These are phyloP conservation scores for Ciconia nigra DNA, from an alignment of 2,797 vertebrate genomes.

Conservation along the genomic window DNA sequence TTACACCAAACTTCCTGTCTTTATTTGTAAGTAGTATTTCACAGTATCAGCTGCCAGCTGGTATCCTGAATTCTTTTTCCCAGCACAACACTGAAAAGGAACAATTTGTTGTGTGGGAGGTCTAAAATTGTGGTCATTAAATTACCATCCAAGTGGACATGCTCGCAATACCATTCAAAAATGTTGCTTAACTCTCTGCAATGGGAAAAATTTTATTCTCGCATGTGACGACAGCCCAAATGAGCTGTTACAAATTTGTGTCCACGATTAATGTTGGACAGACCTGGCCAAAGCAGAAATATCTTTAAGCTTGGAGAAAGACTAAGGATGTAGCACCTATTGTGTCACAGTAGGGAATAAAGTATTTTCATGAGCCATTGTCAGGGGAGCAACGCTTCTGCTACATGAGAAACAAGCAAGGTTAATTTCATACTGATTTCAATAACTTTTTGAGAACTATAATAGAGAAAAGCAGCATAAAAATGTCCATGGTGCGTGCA, in stretches of 20 bases:
- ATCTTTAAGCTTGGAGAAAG: conserved; percentile 20
- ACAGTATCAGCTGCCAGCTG: conserved; percentile 55
- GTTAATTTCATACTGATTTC: conserved; percentile 65
- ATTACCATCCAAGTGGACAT: conserved; percentile 57
- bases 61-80: conserved; percentile 13
- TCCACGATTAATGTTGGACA: not conserved
- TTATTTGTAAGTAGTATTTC: conserved; percentile 35
- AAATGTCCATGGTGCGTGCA: not conserved
- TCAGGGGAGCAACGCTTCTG: conserved; percentile 27
- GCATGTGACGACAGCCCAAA: not conserved
- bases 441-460: conserved; percentile 28
- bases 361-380: conserved; percentile 29
- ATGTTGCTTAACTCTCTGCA: conserved; percentile 31
- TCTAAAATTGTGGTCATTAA: conserved; percentile 56
- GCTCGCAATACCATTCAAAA: conserved; percentile 47
- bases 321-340: not conserved
- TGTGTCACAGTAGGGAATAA: conserved; percentile 26
- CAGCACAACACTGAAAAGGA: conserved; percentile 49
- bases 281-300: not conserved
- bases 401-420: conserved; percentile 44
- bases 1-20: conserved; percentile 43
- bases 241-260: not conserved
- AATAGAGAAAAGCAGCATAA: conserved; percentile 58
- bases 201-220: not conserved
- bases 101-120: conserved; percentile 61